These are phyloP conservation scores for Chelon labrosus DNA, from an alignment of 2,797 vertebrate genomes.

Conservation along the genomic window DNA sequence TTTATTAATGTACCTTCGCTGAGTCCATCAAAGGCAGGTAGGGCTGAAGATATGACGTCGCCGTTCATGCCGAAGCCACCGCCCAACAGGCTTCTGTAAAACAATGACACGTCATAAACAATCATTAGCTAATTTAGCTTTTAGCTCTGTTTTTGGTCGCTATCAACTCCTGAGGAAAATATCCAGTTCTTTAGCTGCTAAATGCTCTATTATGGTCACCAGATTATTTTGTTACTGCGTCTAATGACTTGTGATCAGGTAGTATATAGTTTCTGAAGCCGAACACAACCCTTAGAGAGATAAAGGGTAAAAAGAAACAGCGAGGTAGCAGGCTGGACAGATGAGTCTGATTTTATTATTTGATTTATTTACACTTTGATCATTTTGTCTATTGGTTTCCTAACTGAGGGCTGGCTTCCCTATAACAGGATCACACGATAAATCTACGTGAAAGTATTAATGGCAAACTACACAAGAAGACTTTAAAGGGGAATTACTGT, in stretches of 20 bases:
- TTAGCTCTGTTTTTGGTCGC: not conserved
- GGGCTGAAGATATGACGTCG: slow-evolving; percentile 65
- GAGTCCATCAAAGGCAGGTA: slow-evolving; percentile 69
- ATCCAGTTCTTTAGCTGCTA: not conserved
- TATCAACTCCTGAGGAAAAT: not conserved
- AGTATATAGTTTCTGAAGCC: not conserved
- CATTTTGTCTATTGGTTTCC: not conserved
- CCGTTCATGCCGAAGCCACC: slow-evolving; percentile 83
- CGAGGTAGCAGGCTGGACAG: too few species aligned
- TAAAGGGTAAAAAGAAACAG: too few species aligned
- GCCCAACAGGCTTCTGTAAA: slow-evolving; percentile 87
- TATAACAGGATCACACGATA: not conserved
- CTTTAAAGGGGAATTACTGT: too few species aligned
- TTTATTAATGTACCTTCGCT: slow-evolving; percentile 74
- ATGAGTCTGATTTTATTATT: too few species aligned
- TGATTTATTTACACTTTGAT: not conserved
- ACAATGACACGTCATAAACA: too few species aligned
- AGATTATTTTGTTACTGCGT: not conserved
- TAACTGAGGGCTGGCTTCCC: not conserved
- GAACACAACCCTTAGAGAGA: too few species aligned
- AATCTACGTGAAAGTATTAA: not conserved
- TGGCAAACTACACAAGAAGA: not conserved
- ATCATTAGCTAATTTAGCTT: not conserved
- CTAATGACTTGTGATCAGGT: too few species aligned
- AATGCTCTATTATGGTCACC: not conserved